Evolutionary conservation across 2,797 vertebrate species (phyloP), one percentile per base, ranked within the genome.

Genomic region (Graptemys geographica): DNA sequence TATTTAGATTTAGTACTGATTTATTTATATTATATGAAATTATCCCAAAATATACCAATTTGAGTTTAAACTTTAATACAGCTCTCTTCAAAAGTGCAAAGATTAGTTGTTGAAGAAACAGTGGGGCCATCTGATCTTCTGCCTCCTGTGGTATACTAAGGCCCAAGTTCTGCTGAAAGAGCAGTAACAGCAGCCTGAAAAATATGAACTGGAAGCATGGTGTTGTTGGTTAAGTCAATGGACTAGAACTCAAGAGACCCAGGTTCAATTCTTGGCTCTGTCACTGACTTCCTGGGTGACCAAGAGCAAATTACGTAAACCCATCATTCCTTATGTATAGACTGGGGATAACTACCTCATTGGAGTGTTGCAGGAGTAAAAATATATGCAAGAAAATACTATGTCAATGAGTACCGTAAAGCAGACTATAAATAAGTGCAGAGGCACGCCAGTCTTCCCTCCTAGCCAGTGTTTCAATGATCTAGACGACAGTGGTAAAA

Each of bases 11-110:
- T 69, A 37, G 18, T 37, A 69, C 19, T 11, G 65, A 69, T 69
- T 33, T 69, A 37, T 37, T 27, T 65, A 74, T 89, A 59, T 51
- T 11, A 76, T 69, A 37, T 49, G 85, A 88, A 88, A 88, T 72
- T 56, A 76, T 79, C 65, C 90, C 72, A 84, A 95, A 94, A 89
- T 83, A 85, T 28, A 23, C 23, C 69, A 33, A 33, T 31, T 76
- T 79, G 0, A 69, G 8, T 37, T 69, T 56, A 92, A 95, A 90
- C 27, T 72, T 51, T 84, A 37, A 93, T 25, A 80, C 80, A 84
- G 51, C 83, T 55, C 33, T 89, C 91, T 83, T 95, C 95, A 81
- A 72, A 91, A 82, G 85, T 49, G 85, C 88, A 21, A 21, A 52
- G 92, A 90, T 94, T 47, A 80, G 86, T 69, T 53, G 41, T 81